Conservation (phyloP, 2,888 invertebrate species). For the Ochropacha duplaris region DNA sequence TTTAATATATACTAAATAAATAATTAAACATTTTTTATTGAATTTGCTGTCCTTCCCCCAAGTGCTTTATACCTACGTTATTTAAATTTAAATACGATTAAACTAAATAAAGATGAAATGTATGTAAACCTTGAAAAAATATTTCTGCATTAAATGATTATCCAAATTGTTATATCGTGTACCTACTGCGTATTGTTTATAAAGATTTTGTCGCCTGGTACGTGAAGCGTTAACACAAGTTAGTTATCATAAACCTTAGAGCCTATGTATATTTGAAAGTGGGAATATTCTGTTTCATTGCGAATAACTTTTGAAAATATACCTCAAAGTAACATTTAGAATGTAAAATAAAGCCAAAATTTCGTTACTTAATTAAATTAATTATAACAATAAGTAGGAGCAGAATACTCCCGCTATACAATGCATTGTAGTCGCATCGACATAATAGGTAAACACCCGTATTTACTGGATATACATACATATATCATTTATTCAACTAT, state of each 20-base stretch:
- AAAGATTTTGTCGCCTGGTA: slow-evolving; percentile 73
- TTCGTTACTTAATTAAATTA: slow-evolving; percentile 30
- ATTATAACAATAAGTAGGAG: slow-evolving; percentile 33
- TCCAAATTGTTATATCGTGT: slow-evolving; percentile 76
- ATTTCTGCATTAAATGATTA: slow-evolving; percentile 76
- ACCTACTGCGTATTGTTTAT: slow-evolving; percentile 64
- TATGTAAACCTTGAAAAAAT: slow-evolving; percentile 78
- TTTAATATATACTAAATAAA: slow-evolving; percentile 80
- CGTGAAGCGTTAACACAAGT: slow-evolving; percentile 15
- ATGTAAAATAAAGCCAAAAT: slow-evolving; percentile 39
- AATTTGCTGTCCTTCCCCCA: slow-evolving; percentile 84
- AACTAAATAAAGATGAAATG: slow-evolving; percentile 76
- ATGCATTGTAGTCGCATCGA: slow-evolving; percentile 11
- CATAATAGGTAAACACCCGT: neutral
- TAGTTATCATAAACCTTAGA: neutral
- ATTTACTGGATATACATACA: neutral
- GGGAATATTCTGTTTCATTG: slow-evolving; percentile 35
- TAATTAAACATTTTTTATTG: slow-evolving; percentile 82
- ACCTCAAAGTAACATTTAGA: slow-evolving; percentile 36
- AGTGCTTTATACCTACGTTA: slow-evolving; percentile 84
- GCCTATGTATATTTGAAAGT: slow-evolving; percentile 6
- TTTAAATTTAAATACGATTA: slow-evolving; percentile 82
- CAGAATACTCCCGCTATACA: slow-evolving; percentile 23
- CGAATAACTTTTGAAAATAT: slow-evolving; percentile 27
- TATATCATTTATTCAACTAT: too few relatives aligned